Evolutionary conservation across 1,140 invertebrate species (phyloP), one percentile per base, ranked within the genome.

Genomic region (Ephestia elutella): DNA sequence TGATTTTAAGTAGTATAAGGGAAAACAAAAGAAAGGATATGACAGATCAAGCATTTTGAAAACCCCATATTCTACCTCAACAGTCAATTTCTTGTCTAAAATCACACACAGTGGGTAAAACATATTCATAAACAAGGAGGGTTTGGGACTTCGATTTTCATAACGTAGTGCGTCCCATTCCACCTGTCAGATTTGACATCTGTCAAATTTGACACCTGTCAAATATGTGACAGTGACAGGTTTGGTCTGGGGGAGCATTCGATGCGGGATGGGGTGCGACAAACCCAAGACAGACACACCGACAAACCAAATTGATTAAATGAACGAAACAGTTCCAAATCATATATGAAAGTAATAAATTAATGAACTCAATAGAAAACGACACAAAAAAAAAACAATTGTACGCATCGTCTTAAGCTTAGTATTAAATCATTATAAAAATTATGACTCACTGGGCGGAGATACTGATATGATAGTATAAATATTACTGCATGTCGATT

Each of bases 231-330:
- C n/a, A n/a, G 2, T 25, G 38, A 44, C 13, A 44, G 15, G 38
- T 2, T 1, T 15, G 2, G 13, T 5, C 13, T 44, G 38, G 13
- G 2, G 15, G 38, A 44, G 38, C 38, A 44, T 15, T 44, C 38
- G 38, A 44, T 44, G 38, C 38, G 38, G 38, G 38, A 44, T 44
- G 68, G 68, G 71, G 77, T 79, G 78, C 79, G 73, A 77, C 75
- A 77, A 70, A 79, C 78, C 77, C 76, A 78, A 73, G 62, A 59
- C 63, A 67, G 69, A 74, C 75, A 65, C 69, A 75, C 68, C 66
- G 67, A 81, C 73, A 72, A 78, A 78, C 68, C 15, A 54, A 9
- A 17, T 35, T 17, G 56, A 51, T 9, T 49, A 60, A 54, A 38
- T 32, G 19, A 50, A 21, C 49, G 54, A 56, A 61, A 61, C 13